Evolutionary conservation across 2,888 invertebrate genomes (phyloP), one percentile per base, ranked within the genome.

Genomic region (Incurvaria masculella): DNA sequence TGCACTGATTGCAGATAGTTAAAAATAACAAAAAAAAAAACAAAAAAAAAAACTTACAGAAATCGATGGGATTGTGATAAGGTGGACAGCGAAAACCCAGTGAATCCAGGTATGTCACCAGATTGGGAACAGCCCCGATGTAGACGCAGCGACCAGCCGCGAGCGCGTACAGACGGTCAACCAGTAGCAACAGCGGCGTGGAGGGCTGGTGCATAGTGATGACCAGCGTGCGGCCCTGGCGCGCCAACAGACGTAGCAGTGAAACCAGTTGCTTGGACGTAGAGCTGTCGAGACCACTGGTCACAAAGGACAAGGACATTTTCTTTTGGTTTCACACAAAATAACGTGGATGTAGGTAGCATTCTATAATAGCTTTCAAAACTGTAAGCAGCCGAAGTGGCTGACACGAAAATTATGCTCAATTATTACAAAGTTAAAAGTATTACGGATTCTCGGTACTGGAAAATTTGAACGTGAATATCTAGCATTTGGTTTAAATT

Each of bases 141-240:
- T 89, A 92, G 17, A 89, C 84, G 62, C 91, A 92, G 54, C 81
- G 79, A 0, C 95, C 96, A 26, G 83, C 85, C 0, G 89, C 87
- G 17, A 97, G 70, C 26, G 91, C 88, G 67, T 94, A 95, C 39
- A 96, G 69, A 63, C 93, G 86, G 69, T 96, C 94, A 65, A 96
- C 91, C 86, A 93, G 89, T 61, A 89, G 87, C 58, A 95, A 87
- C 42, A 94, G 79, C 44, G 87, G 78, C 2, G 94, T 92, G 51
- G 92, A 93, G 0, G 96, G 95, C 66, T 96, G 95, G 69, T 96
- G 96, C 61, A 96, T 91, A 17, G 91, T 91, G 61, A 91, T 90
- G 48, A 96, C 84, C 51, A 96, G 85, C 2, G 93, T 94, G 56
- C 92, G 81, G 8, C 95, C 95, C 59, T 91, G 90, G 49, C 81